Evolutionary conservation across 2,888 invertebrate species (phyloP), one percentile per base, ranked within the genome.

Genomic region (Andrena minutula): DNA sequence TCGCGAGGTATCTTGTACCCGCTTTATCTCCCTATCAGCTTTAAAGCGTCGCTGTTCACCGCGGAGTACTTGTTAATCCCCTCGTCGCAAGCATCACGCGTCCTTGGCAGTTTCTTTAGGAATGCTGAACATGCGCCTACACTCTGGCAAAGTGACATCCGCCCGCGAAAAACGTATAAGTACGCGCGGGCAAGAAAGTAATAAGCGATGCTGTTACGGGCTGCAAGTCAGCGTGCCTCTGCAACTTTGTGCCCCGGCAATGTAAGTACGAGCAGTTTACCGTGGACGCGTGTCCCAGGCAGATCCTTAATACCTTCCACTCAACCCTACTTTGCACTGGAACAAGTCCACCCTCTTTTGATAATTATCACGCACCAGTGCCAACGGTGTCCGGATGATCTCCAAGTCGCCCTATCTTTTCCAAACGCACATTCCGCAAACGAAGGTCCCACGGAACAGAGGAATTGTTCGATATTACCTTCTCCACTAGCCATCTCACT

Each of bases 121-220:
- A 71, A 79, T 71, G 79, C 76, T 71, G 77, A 78, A 77, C 80
- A 78, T 78, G 78, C 66, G 75, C 78, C 66, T 63, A 69, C 80
- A 63, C 66, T 72, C 80, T 8, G 10, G 35, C 72, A 20, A 47
- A 63, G 72, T 78, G 78, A 82, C 74, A 82, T 20, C 26, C 74
- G 66, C 26, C 41, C 41, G 32, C 49, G 64, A 26, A 58, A 32
- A 65, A 65, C 64, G 58, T 30, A 64, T 5, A 26, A 12, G 58
- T 8, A n/a, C 49, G 66, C 12, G 10, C 64, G 12, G 23, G 26
- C 65, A 66, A 75, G 79, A 79, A 79, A 75, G 79, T 74, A 79
- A 75, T 74, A 75, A 70, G 74, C 74, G 35, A 74, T 64, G 74
- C 26, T 70, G 81, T 79, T 65, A 35, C 60, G 16, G 41, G 28